These are phyloP conservation scores for Troides oblongomaculatus DNA, from an alignment of 2,888 invertebrate species.

Conservation along the genomic window DNA sequence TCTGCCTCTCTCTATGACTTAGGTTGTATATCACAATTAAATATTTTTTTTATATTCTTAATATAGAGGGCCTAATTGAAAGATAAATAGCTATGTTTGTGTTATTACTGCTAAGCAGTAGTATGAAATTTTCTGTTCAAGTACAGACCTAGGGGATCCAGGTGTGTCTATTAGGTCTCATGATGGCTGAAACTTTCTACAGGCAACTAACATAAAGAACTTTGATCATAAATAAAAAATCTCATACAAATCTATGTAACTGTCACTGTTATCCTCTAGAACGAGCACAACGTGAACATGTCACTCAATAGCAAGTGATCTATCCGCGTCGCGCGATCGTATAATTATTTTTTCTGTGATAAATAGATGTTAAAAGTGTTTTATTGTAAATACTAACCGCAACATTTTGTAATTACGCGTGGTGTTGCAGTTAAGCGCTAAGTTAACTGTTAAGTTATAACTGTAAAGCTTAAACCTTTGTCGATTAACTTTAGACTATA, in stretches of 20 bases:
- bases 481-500: constrained; percentile 47
- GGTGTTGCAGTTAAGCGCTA: constrained; percentile 50
- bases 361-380: constrained; percentile 66
- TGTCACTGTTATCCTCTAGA: constrained; percentile 20
- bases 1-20: too few species aligned
- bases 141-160: too few species aligned
- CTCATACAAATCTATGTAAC: constrained; percentile 3
- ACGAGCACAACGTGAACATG: constrained; percentile 2
- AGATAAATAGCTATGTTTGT: not conserved
- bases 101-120: too few species aligned
- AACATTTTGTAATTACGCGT: constrained; percentile 47
- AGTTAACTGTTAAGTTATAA: constrained; percentile 39
- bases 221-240: too few species aligned
- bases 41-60: not conserved
- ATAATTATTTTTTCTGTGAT: constrained; percentile 80
- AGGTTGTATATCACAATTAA: too few species aligned
- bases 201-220: too few species aligned
- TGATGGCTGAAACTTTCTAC: too few species aligned
- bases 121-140: too few species aligned
- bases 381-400: constrained; percentile 70
- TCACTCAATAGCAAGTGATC: constrained; percentile 12
- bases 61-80: not conserved
- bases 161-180: too few species aligned
- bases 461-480: constrained; percentile 68
- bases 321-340: constrained; percentile 52